Percentiles rank a stretch among this genome's conserved stretches.
These are phyloP conservation scores for Stigmatopora argus DNA, from an alignment of 2,113 vertebrate genomes.

Conservation along the genomic window DNA sequence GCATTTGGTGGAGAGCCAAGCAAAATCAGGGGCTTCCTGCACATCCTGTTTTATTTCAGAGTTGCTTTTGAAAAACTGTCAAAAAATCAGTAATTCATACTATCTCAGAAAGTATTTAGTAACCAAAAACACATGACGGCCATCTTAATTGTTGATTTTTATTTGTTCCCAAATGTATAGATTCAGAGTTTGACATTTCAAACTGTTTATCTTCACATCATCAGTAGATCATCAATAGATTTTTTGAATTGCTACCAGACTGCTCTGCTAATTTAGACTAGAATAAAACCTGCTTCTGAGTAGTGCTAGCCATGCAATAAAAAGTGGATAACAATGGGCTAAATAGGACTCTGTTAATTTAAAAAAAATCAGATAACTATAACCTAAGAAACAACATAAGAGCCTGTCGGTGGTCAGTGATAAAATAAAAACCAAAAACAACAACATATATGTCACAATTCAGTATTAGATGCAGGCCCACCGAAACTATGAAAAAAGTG, in stretches of 20 bases:
- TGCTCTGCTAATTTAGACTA: neutral
- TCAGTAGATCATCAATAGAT: neutral
- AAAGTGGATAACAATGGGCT: too few species aligned
- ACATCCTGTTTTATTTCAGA: conserved; percentile 50
- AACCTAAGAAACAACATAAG: too few species aligned
- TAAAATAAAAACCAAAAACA: too few species aligned
- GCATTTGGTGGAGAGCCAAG: conserved; percentile 44
- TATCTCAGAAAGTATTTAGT: conserved; percentile 29
- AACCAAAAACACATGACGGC: conserved; percentile 36
- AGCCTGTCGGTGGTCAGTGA: too few species aligned
- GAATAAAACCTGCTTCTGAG: neutral
- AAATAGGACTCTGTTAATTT: too few species aligned
- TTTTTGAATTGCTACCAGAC: neutral
- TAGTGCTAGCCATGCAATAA: too few species aligned
- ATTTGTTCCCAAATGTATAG: conserved; percentile 13
- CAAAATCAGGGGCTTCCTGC: conserved; percentile 41
- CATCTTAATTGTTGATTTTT: conserved; percentile 34
- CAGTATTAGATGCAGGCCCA: too few species aligned
- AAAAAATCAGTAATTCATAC: conserved; percentile 30
- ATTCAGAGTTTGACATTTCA: conserved; percentile 13
- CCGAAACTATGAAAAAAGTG: too few species aligned
- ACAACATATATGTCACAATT: too few species aligned
- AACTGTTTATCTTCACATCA: conserved; percentile 2
- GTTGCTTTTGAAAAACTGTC: conserved; percentile 50
- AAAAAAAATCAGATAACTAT: too few species aligned